A percentile compares a stretch with the other conserved stretches of the same genome.
These are phyloP conservation scores for Andricus quercusramuli DNA, from an alignment of 2,888 invertebrate species.

Conservation along the genomic window DNA sequence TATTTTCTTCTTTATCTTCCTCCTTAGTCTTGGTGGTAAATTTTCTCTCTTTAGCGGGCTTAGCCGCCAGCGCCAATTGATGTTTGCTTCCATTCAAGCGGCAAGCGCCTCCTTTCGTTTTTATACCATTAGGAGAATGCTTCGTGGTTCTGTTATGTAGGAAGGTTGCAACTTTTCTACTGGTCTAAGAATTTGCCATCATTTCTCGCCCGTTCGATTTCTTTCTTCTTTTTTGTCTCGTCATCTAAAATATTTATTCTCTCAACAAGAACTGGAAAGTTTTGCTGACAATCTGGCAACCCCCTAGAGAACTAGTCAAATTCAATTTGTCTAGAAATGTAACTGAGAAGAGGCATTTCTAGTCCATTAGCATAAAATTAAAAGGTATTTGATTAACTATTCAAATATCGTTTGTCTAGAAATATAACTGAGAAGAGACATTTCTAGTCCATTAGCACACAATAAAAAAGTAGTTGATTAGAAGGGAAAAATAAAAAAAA, in stretches of 20 bases:
- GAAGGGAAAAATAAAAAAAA: too few relatives aligned
- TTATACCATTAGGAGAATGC: slow-evolving; percentile 62
- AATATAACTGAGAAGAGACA: background rate
- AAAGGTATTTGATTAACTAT: too few relatives aligned
- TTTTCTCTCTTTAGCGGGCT: slow-evolving; percentile 36
- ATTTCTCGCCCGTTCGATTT: background rate
- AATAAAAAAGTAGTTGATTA: too few relatives aligned
- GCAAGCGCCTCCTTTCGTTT: slow-evolving; percentile 61
- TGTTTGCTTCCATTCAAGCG: slow-evolving; percentile 64
- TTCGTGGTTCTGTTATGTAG: slow-evolving; percentile 58
- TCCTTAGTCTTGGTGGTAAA: slow-evolving; percentile 9
- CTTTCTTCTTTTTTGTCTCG: background rate
- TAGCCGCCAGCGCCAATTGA: slow-evolving; percentile 62
- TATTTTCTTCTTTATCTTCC: slow-evolving; percentile 23
- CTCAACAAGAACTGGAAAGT: background rate
- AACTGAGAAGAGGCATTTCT: background rate
- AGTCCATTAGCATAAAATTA: background rate
- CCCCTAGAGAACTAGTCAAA: background rate
- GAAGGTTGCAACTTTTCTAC: slow-evolving; percentile 41
- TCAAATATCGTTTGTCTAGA: background rate
- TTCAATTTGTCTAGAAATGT: background rate
- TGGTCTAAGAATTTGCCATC: background rate
- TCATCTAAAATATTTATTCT: background rate
- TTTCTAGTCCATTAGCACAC: too few relatives aligned
- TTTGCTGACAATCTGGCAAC: background rate